Conservation (phyloP, 2,797 vertebrate species). For the Dendrocincla fuliginosa region DNA sequence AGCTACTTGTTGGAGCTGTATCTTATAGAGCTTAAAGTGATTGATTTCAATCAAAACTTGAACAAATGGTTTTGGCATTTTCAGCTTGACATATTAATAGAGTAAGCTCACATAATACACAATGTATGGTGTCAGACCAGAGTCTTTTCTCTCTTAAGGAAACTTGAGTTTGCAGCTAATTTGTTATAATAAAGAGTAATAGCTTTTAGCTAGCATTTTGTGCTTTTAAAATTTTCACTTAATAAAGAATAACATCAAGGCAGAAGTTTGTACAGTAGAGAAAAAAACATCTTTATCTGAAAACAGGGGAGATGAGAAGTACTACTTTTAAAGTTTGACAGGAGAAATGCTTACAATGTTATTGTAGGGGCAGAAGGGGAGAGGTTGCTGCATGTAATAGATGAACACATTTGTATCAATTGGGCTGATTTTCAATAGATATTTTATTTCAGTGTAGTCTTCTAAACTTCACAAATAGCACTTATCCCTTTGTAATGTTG, state of each 20-base stretch:
- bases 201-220: neutral
- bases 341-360: neutral
- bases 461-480: neutral
- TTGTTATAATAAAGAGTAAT: neutral
- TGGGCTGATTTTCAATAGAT: neutral
- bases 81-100: neutral
- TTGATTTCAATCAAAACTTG: neutral
- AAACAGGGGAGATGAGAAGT: neutral
- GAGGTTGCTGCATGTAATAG: neutral
- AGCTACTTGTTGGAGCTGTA: neutral
- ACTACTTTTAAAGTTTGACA: neutral
- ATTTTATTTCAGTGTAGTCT: neutral
- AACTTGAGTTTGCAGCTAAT: neutral
- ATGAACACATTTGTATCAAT: neutral
- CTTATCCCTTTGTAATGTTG: neutral
- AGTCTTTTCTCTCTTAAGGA: neutral
- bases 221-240: neutral
- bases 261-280: neutral
- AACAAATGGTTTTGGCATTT: neutral
- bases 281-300: neutral
- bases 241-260: neutral
- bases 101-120: neutral
- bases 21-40: neutral
- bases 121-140: neutral
- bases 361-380: neutral